A percentile compares a stretch with the other conserved stretches of the same genome.
Conservation (phyloP, 2,888 invertebrate genomes). For the Carpatolechia fugitivella region DNA sequence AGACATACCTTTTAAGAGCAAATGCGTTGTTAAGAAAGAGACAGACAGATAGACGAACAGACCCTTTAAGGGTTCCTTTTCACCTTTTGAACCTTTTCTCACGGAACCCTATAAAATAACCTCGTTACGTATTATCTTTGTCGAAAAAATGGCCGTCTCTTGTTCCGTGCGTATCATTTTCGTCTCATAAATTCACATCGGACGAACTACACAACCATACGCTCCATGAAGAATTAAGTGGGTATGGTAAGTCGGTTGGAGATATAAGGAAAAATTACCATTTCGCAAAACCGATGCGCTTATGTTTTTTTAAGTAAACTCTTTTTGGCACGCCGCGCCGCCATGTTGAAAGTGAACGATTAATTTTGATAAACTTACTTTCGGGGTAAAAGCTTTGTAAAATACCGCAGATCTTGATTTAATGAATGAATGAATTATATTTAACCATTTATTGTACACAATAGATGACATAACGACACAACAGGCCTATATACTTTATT, state of each 20-base stretch:
- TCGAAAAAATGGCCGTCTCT: not conserved
- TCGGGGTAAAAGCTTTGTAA: no score
- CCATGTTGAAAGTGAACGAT: no score
- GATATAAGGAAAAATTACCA: not conserved
- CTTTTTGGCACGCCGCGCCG: not conserved
- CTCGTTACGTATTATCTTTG: not conserved
- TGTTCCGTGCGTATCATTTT: not conserved
- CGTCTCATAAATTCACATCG: not conserved
- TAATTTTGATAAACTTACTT: no score
- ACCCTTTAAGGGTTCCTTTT: not conserved
- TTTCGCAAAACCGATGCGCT: not conserved
- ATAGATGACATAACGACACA: no score
- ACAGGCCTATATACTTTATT: no score
- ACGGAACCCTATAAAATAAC: not conserved
- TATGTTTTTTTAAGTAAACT: slow-evolving; percentile 1
- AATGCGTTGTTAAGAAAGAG: no score
- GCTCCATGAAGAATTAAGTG: not conserved
- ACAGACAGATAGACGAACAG: no score
- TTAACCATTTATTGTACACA: no score
- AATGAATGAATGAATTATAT: no score
- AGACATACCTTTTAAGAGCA: no score
- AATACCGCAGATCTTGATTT: no score
- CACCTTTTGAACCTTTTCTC: no score
- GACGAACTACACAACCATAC: slow-evolving; percentile 3
- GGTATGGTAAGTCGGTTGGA: not conserved